These are phyloP conservation scores for Liolophura sinensis DNA, from an alignment of 1,140 invertebrate species.

Conservation along the genomic window DNA sequence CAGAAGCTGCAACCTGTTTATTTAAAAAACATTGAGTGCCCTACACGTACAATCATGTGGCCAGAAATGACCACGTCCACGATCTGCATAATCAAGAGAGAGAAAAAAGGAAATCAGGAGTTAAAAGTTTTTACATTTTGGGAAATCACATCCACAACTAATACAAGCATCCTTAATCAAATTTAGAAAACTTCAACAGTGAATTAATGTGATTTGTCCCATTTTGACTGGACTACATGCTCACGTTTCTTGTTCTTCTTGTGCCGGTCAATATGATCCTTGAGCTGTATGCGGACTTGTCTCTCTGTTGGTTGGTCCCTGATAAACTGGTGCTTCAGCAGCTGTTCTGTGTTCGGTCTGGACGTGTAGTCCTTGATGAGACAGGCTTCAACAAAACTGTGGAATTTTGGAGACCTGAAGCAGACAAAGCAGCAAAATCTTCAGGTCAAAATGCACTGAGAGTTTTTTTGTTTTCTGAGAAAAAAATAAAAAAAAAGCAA, in stretches of 20 bases:
- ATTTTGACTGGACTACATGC: background rate
- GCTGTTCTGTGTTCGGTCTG: constrained; percentile 95
- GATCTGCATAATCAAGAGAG: too few species aligned
- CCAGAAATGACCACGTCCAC: too few species aligned
- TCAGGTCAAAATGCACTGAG: background rate
- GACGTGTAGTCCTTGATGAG: constrained; percentile 98
- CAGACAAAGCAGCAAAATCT: background rate
- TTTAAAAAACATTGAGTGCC: too few species aligned
- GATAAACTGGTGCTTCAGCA: constrained; percentile 97
- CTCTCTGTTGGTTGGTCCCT: constrained; percentile 96
- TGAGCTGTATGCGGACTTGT: constrained; percentile 96
- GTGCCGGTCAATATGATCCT: constrained; percentile 95
- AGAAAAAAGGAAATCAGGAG: too few species aligned
- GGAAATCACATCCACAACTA: too few species aligned
- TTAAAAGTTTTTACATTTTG: too few species aligned
- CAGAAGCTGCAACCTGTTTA: too few species aligned
- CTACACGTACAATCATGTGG: too few species aligned
- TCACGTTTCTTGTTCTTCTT: constrained; percentile 54
- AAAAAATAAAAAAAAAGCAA: constrained; percentile 9
- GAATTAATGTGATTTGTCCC: too few species aligned
- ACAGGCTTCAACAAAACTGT: constrained; percentile 79
- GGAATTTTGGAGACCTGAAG: constrained; percentile 61
- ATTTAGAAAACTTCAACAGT: too few species aligned
- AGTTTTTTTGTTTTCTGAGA: background rate
- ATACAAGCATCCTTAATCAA: too few species aligned